phyloP scores from a whole-genome alignment of 2,888 invertebrate species.

The Drosophila quinaria region DNA sequence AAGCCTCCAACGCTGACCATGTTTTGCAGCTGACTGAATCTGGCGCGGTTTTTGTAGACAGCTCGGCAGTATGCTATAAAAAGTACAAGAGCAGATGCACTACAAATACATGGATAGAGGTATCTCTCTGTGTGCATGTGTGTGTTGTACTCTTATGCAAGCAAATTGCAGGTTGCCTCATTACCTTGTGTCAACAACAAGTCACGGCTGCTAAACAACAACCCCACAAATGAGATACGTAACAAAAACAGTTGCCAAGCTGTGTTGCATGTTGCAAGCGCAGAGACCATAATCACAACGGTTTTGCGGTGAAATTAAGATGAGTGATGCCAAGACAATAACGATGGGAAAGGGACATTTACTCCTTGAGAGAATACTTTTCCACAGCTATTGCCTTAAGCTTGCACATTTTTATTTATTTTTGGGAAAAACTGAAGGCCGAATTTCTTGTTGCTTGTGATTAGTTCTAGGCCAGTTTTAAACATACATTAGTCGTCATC shows the following conservation, averaged over 20 bases:
- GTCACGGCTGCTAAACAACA: conserved; percentile 64
- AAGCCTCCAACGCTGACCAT: conserved; percentile 62
- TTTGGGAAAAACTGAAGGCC: not conserved
- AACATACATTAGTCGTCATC: conserved; percentile 4
- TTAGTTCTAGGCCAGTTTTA: not conserved
- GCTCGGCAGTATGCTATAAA: conserved; percentile 72
- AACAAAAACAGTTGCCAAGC: conserved; percentile 38
- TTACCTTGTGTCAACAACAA: conserved; percentile 81
- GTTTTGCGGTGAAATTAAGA: conserved; percentile 16
- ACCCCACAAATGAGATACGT: conserved; percentile 31
- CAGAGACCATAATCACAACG: conserved; percentile 50
- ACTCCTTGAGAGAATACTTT: not conserved
- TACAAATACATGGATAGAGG: conserved; percentile 20
- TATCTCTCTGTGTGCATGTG: conserved; percentile 17
- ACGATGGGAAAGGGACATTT: conserved; percentile 1
- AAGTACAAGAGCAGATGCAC: conserved; percentile 54
- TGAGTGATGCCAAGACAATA: conserved; percentile 6
- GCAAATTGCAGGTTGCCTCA: conserved; percentile 72
- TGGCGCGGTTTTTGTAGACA: conserved; percentile 34
- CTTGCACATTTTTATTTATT: conserved; percentile 1
- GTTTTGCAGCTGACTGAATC: conserved; percentile 47
- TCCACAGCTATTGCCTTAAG: not conserved
- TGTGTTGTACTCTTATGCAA: conserved; percentile 65
- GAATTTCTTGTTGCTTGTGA: not conserved
- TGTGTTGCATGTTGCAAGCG: conserved; percentile 26